Percentiles rank a stretch among this genome's conserved stretches.
Conservation (phyloP, 2,113 vertebrate species). For the Aspiorhynchus laticeps region DNA sequence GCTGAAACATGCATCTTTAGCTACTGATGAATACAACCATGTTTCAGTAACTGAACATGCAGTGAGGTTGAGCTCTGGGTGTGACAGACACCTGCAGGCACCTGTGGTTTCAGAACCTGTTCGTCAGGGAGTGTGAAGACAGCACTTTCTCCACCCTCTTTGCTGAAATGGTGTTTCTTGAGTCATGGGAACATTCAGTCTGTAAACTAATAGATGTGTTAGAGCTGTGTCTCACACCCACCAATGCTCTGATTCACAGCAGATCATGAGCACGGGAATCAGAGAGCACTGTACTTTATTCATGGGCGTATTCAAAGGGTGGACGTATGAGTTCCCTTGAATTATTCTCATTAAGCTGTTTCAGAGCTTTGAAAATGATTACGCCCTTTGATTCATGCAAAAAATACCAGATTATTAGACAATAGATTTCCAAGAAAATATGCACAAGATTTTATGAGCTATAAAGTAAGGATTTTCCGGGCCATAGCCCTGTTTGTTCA, state of each 20-base stretch:
- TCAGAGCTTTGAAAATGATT: not conserved
- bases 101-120: not conserved
- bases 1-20: not conserved
- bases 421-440: not conserved
- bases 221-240: constrained; percentile 1
- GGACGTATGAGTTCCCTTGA: not conserved
- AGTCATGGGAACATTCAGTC: not conserved
- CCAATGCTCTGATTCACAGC: not conserved
- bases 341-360: not conserved
- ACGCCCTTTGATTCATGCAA: constrained; percentile 4
- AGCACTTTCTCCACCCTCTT: not conserved
- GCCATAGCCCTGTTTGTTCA: too few relatives aligned
- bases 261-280: not conserved
- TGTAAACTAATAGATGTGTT: not conserved
- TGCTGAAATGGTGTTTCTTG: not conserved
- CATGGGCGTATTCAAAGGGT: not conserved
- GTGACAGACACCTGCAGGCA: not conserved
- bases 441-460: not conserved
- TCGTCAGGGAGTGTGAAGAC: not conserved
- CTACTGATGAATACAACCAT: not conserved
- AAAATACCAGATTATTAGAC: not conserved
- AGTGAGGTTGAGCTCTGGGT: not conserved
- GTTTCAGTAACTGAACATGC: not conserved
- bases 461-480: too few relatives aligned
- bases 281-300: not conserved